These are phyloP conservation scores for Acronicta psi DNA, from an alignment of 2,888 invertebrate genomes.

Conservation along the genomic window DNA sequence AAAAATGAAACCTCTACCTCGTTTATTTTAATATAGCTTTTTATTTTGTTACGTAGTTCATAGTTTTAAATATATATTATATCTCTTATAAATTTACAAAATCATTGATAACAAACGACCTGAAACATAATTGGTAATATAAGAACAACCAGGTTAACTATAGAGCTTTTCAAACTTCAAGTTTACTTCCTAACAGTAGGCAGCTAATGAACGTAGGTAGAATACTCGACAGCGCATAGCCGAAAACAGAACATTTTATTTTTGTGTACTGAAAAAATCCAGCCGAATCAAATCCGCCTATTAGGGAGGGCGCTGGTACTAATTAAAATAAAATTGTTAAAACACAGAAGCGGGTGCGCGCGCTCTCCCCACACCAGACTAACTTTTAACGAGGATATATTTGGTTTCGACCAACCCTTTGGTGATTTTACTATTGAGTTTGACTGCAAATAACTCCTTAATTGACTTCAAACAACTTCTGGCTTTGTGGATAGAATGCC, in stretches of 20 bases:
- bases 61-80: too few relatives aligned
- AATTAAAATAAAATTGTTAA: slow-evolving; percentile 89
- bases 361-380: slow-evolving; percentile 74
- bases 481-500: slow-evolving; percentile 75
- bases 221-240: slow-evolving; percentile 10
- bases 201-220: slow-evolving; percentile 22
- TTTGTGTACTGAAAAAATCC: slow-evolving; percentile 63
- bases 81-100: not conserved
- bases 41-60: not conserved
- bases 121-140: too few relatives aligned
- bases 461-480: slow-evolving; percentile 87
- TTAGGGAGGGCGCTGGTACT: slow-evolving; percentile 81
- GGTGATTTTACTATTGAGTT: slow-evolving; percentile 87
- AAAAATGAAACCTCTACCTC: slow-evolving; percentile 44
- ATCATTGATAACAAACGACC: too few relatives aligned
- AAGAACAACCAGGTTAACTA: not conserved
- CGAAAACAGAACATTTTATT: slow-evolving; percentile 33
- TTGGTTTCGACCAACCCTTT: slow-evolving; percentile 88
- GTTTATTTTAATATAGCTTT: slow-evolving; percentile 10
- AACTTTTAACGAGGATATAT: slow-evolving; percentile 89
- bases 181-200: slow-evolving; percentile 7
- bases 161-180: not conserved
- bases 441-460: slow-evolving; percentile 87
- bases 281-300: slow-evolving; percentile 79
- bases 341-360: slow-evolving; percentile 75